Evolutionary conservation across 2,888 invertebrate species (phyloP).

Genomic region (Dysmachus trigonus): DNA sequence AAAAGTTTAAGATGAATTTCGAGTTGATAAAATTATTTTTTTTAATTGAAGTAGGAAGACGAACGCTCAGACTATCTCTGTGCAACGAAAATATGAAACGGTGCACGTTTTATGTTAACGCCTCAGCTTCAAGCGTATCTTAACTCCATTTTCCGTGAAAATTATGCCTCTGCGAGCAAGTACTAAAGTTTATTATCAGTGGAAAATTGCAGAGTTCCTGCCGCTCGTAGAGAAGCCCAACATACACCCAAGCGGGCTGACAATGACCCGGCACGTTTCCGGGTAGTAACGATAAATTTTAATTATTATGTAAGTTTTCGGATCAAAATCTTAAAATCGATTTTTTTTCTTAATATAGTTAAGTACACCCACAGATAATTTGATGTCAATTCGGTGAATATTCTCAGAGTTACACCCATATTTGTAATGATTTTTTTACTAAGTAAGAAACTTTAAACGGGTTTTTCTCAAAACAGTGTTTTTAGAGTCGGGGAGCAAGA

Average conservation of each 20-base stretch:
- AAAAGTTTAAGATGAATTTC: neutral
- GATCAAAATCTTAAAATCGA: neutral
- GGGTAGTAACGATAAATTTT: neutral
- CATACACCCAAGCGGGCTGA: neutral
- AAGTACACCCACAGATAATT: too few species aligned
- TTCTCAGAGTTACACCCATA: too few species aligned
- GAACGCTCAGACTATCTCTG: too few species aligned
- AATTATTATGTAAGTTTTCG: neutral
- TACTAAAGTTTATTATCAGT: neutral
- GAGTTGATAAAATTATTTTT: neutral
- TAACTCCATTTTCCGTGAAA: neutral
- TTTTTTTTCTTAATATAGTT: too few species aligned
- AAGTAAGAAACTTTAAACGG: too few species aligned
- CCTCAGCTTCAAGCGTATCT: neutral
- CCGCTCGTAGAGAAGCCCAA: neutral
- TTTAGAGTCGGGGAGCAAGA: too few species aligned
- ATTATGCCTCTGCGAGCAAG: neutral
- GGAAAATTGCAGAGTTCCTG: neutral
- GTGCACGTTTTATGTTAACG: neutral
- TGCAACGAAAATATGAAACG: neutral
- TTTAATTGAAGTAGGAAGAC: neutral
- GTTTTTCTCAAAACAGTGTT: too few species aligned
- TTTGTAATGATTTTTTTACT: too few species aligned
- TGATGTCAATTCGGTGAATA: too few species aligned
- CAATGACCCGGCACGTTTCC: constrained; percentile 22